These are phyloP conservation scores for Mesorhabditis spiculigera DNA, from an alignment of 2,888 invertebrate species.

Conservation along the genomic window DNA sequence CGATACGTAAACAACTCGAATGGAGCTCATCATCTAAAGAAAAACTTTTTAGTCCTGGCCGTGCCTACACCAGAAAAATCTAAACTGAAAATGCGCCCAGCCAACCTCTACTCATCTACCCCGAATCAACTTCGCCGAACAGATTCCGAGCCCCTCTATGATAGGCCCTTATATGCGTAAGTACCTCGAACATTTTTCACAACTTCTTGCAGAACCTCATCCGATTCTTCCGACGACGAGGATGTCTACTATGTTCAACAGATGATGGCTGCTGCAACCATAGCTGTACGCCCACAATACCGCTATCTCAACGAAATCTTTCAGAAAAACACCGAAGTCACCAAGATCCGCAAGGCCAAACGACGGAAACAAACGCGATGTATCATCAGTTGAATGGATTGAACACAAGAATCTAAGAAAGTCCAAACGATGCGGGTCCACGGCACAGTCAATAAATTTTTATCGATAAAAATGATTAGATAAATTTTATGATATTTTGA, in stretches of 20 bases:
- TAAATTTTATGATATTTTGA: no score
- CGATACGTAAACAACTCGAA: not conserved
- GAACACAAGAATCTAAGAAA: no score
- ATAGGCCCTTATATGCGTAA: not conserved
- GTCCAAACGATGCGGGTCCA: no score
- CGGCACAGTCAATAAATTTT: no score
- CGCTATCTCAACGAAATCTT: not conserved
- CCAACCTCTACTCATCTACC: conserved; percentile 11
- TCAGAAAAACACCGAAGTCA: not conserved
- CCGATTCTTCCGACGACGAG: conserved; percentile 34
- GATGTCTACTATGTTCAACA: conserved; percentile 27
- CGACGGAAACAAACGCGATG: not conserved
- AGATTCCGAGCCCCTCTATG: conserved; percentile 15
- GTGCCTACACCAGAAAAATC: no score
- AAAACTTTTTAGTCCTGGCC: not conserved
- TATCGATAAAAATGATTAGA: no score
- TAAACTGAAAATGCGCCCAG: not conserved
- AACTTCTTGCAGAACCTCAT: conserved; percentile 20
- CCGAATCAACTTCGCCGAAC: conserved; percentile 16
- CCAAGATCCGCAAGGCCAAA: not conserved
- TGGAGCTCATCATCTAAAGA: not conserved
- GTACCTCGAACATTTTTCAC: not conserved
- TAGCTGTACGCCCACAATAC: not conserved
- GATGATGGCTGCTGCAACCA: conserved; percentile 25
- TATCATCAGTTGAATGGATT: not conserved